A percentile compares a stretch with the other conserved stretches of the same genome.
These are phyloP conservation scores for Homalodisca vitripennis DNA, from an alignment of 1,140 invertebrate genomes.

Conservation along the genomic window DNA sequence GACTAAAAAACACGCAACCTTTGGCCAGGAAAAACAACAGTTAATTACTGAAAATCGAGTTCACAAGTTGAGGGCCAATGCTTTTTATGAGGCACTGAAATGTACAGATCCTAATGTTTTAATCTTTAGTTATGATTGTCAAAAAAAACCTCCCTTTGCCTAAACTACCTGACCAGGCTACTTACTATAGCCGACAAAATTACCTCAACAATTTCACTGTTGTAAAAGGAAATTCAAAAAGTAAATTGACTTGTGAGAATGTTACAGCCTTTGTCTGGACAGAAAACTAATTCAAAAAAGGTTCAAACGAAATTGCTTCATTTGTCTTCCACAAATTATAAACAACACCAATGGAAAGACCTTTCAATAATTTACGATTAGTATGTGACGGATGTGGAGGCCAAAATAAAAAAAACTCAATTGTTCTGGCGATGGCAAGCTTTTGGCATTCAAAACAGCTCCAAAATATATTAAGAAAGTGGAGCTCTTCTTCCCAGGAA, in stretches of 20 bases:
- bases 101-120: neutral
- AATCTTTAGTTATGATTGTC: conserved; percentile 46
- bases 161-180: conserved; percentile 42
- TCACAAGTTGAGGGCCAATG: neutral
- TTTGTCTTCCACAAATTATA: too few relatives aligned
- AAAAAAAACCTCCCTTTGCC: conserved; percentile 48
- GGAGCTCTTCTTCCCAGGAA: conserved; percentile 41
- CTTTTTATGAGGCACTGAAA: conserved; percentile 2
- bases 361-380: conserved; percentile 33
- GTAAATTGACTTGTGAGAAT: conserved; percentile 38
- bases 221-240: conserved; percentile 44
- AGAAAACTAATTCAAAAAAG: conserved; percentile 42
- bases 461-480: conserved; percentile 38
- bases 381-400: conserved; percentile 43
- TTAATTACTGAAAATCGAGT: neutral
- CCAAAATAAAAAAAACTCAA: conserved; percentile 47
- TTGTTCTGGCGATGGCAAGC: conserved; percentile 39
- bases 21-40: too few relatives aligned
- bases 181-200: conserved; percentile 43
- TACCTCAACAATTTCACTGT: conserved; percentile 46
- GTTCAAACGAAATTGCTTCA: conserved; percentile 44
- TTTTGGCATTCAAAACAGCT: conserved; percentile 40
- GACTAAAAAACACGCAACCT: neutral
- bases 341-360: neutral
- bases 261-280: conserved; percentile 43